These are phyloP conservation scores for Mystacides longicornis DNA, from an alignment of 2,888 invertebrate species.

Conservation along the genomic window DNA sequence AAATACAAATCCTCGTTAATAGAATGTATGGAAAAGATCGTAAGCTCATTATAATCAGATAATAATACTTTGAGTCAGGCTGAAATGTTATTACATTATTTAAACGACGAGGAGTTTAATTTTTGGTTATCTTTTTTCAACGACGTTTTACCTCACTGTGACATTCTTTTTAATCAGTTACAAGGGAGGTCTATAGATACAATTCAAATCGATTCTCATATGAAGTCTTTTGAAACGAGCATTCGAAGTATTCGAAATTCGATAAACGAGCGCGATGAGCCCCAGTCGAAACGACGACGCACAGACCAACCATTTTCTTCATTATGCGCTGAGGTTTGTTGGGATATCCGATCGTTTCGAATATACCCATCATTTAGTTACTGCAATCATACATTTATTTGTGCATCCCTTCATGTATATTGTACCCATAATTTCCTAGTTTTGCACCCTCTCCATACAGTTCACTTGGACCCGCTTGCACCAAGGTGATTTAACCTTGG, in stretches of 20 bases:
- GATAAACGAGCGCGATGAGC: slow-evolving; percentile 1
- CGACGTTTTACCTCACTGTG: slow-evolving; percentile 4
- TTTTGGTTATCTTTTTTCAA: slow-evolving; percentile 8
- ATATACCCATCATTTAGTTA: slow-evolving; percentile 5
- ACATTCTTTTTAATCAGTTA: slow-evolving; percentile 3
- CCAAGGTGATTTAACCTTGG: too few species aligned
- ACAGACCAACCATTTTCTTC: slow-evolving; percentile 3
- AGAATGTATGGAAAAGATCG: slow-evolving; percentile 5
- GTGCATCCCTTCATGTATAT: too few species aligned
- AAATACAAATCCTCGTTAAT: slow-evolving; percentile 1
- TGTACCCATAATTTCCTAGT: too few species aligned
- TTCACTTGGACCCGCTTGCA: too few species aligned
- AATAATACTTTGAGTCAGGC: slow-evolving; percentile 2
- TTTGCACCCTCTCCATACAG: too few species aligned
- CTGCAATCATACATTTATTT: slow-evolving; percentile 1
- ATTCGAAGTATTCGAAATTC: slow-evolving; percentile 1
- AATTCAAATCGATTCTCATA: neutral
- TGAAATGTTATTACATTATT: slow-evolving; percentile 8
- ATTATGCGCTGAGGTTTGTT: neutral
- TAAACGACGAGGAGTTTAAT: slow-evolving; percentile 5
- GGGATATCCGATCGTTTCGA: slow-evolving; percentile 3
- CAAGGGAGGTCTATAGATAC: slow-evolving; percentile 2
- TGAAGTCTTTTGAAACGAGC: slow-evolving; percentile 4
- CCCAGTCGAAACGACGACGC: slow-evolving; percentile 2
- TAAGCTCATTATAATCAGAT: slow-evolving; percentile 2